These are phyloP conservation scores for Mythimna vitellina DNA, from an alignment of 2,888 invertebrate genomes.

Conservation along the genomic window DNA sequence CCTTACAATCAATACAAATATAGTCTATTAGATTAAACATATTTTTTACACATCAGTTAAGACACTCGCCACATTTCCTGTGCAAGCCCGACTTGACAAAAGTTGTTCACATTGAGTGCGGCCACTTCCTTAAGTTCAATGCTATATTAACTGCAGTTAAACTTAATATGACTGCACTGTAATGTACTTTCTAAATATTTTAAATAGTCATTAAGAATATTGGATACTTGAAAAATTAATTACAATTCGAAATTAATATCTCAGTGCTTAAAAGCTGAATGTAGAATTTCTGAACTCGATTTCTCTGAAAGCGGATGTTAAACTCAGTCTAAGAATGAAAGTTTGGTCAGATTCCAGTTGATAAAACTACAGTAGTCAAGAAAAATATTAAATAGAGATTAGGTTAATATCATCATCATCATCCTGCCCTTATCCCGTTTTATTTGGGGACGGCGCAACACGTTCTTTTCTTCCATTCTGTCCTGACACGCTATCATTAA, in stretches of 20 bases:
- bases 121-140: conserved; percentile 71
- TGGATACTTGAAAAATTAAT: neutral
- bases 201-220: neutral
- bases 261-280: neutral
- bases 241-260: neutral
- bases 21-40: conserved; percentile 10
- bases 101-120: conserved; percentile 76
- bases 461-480: too few relatives aligned
- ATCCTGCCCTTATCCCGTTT: too few relatives aligned
- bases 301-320: conserved; percentile 18
- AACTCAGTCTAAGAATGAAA: neutral
- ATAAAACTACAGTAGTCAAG: neutral
- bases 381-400: neutral
- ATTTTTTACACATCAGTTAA: conserved; percentile 27
- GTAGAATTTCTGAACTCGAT: neutral
- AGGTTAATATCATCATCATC: too few relatives aligned
- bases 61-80: conserved; percentile 55
- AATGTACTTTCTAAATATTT: conserved; percentile 55
- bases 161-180: conserved; percentile 24
- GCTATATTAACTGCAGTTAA: conserved; percentile 41
- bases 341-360: neutral
- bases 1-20: too few relatives aligned
- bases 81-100: conserved; percentile 47
- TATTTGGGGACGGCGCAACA: too few relatives aligned
- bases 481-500: too few relatives aligned